Evolutionary conservation across 2,113 vertebrate genomes (phyloP), one percentile per base, ranked within the genome.

Genomic region (Aleadryas rufinucha): DNA sequence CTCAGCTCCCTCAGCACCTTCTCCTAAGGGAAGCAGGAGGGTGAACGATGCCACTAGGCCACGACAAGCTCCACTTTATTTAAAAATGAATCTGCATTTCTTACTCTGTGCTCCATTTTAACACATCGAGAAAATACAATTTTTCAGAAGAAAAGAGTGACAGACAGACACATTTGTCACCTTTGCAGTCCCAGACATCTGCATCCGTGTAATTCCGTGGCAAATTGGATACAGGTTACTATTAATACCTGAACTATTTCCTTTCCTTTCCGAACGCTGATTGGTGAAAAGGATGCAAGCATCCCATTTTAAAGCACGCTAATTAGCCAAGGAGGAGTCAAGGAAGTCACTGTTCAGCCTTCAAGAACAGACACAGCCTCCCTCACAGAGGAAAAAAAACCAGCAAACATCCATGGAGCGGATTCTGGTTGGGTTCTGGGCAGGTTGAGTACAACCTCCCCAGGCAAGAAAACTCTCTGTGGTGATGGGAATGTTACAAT

Each of bases 191-290:
- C 59, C 91, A 28, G 82, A 71, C 53, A 69, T 61, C 28, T 87
- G 87, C 85, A 91, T 69, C 87, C 21, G 0, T 76, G 91, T 76
- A 66, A 75, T 64, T 81, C 87, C 1, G 2, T 39, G 65, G 74
- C 91, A 96, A 96, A 94, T 54, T 95, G 70, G 95, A 91, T 92
- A 31, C 31, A 75, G 89, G 65, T 89, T 92, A 41, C 95, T 96
- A 97, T 95, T 96, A 96, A 96, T 96, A 97, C 66, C 91, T 57
- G 24, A 93, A 89, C 91, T 82, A 82, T 87, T 95, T 91, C 93
- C 93, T 93, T 68, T 35, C 89, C 75, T 56, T 57, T 75, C 91
- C 14, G 7, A 69, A 77, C 5, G 39, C 74, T 75, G 87, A 83
- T 85, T 95, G 93, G 93, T 42, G 66, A 42, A 27, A 90, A 89